These are phyloP conservation scores for Falco peregrinus DNA, from an alignment of 2,797 vertebrate species.

Conservation along the genomic window DNA sequence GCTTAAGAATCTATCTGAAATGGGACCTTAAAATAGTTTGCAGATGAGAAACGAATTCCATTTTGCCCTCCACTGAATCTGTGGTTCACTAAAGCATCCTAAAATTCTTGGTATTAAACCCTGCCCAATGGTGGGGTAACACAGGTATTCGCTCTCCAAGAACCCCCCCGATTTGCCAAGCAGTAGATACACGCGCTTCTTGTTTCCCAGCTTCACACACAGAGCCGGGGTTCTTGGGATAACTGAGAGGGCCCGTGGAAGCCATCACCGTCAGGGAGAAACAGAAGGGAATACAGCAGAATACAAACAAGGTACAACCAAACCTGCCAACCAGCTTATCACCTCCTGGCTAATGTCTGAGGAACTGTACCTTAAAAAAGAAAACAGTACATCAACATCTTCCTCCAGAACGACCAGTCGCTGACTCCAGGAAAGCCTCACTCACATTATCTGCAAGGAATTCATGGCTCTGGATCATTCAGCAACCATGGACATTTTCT, in stretches of 20 bases:
- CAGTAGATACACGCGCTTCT: rapidly evolving
- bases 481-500: rapidly evolving
- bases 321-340: neutral
- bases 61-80: neutral
- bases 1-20: neutral
- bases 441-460: neutral
- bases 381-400: neutral
- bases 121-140: neutral
- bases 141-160: neutral
- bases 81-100: neutral
- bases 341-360: neutral
- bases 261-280: neutral
- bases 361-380: neutral
- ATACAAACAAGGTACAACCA: neutral
- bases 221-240: rapidly evolving
- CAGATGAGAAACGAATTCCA: neutral
- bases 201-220: neutral
- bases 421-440: neutral
- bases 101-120: neutral
- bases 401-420: neutral
- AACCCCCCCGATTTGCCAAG: neutral
- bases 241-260: neutral
- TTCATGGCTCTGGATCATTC: neutral
- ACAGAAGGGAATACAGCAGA: neutral
- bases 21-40: neutral